A percentile compares a stretch with the other conserved stretches of the same genome.
These are phyloP conservation scores for Momotus momota DNA, from an alignment of 2,797 vertebrate species.

Conservation along the genomic window DNA sequence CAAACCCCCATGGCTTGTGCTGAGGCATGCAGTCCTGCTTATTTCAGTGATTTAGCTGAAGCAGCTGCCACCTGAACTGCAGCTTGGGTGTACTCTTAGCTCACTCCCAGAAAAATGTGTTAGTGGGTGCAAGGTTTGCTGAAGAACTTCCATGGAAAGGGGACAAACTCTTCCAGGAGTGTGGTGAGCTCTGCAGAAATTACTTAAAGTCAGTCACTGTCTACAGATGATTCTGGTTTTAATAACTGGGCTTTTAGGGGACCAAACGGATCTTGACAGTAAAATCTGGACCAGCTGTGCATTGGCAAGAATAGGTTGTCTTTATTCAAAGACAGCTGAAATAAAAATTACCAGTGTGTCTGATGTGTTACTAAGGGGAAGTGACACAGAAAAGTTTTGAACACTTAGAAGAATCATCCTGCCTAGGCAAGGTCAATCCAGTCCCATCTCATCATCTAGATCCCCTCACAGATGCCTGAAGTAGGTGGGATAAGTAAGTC, in stretches of 20 bases:
- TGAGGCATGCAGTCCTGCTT: not conserved
- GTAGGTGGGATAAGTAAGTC: not conserved
- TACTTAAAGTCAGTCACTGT: not conserved
- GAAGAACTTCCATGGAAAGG: not conserved
- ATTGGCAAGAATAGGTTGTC: not conserved
- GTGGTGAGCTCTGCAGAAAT: not conserved
- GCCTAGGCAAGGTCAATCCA: not conserved
- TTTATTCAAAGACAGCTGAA: not conserved
- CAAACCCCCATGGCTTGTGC: not conserved
- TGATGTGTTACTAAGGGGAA: not conserved
- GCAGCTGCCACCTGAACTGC: not conserved
- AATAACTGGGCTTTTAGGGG: not conserved
- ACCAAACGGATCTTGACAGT: not conserved
- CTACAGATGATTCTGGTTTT: not conserved
- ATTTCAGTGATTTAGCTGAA: rapidly evolving
- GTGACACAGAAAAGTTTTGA: not conserved
- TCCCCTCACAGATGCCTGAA: not conserved
- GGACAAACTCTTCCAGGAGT: not conserved
- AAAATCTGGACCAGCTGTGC: not conserved
- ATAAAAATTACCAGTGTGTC: not conserved
- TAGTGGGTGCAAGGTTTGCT: not conserved
- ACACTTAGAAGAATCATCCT: not conserved
- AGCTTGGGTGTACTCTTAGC: not conserved
- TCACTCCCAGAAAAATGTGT: rapidly evolving
- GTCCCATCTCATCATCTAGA: not conserved